These are phyloP conservation scores for Anastrepha obliqua DNA, from an alignment of 1,140 invertebrate species.

Conservation along the genomic window DNA sequence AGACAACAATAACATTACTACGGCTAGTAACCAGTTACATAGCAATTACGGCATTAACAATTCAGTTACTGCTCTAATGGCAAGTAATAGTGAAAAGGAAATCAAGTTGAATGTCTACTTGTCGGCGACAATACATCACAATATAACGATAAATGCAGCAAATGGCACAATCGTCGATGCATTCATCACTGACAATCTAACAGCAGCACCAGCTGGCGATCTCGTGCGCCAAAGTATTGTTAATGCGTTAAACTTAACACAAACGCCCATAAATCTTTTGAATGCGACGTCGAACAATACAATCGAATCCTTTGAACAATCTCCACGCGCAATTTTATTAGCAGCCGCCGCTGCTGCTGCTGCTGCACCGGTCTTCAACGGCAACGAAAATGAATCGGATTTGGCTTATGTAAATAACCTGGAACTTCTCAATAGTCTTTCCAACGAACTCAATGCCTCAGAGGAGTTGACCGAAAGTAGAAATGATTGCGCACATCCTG, in stretches of 20 bases:
- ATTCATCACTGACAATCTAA: conserved; percentile 61
- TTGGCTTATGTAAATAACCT: conserved; percentile 21
- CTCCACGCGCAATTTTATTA: conserved; percentile 50
- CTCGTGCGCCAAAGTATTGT: conserved; percentile 63
- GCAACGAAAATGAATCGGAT: background rate
- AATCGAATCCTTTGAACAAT: conserved; percentile 63
- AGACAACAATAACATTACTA: conserved; percentile 14
- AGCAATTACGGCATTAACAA: background rate
- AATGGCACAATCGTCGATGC: conserved; percentile 60
- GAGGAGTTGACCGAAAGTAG: background rate
- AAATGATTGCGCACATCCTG: conserved; percentile 80
- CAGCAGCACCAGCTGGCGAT: conserved; percentile 61
- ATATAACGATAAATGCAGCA: conserved; percentile 71
- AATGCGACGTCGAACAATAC: conserved; percentile 35
- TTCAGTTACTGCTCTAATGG: background rate
- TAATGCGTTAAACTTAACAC: conserved; percentile 62
- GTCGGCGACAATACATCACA: conserved; percentile 73
- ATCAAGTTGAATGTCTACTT: conserved; percentile 71
- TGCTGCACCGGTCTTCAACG: background rate
- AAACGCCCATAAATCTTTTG: conserved; percentile 55
- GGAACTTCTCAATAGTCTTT: conserved; percentile 2
- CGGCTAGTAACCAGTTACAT: background rate
- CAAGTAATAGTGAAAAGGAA: conserved; percentile 62
- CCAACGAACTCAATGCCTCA: background rate
- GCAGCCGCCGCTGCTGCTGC: conserved; percentile 37